phyloP scores from a whole-genome alignment of 2,888 invertebrate species.

The Troides helena region DNA sequence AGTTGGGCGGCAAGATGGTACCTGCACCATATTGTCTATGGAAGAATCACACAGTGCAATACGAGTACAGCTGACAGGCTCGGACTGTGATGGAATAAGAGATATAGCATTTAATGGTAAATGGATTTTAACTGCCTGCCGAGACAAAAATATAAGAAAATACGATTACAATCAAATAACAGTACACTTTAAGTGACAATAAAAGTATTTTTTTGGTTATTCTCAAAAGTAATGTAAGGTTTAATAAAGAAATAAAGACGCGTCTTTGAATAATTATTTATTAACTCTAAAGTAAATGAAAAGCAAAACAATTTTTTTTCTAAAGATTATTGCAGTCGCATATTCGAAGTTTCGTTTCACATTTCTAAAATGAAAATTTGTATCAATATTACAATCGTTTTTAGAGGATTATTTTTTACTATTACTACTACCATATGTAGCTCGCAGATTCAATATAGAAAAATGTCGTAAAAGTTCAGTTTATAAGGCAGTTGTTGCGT shows the following conservation, averaged over 20 bases:
- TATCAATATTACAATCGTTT: neutral
- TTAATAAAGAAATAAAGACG: conserved; percentile 5
- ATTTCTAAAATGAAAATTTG: conserved; percentile 19
- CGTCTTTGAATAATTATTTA: neutral
- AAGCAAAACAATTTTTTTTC: neutral
- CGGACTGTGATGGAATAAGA: conserved; percentile 86
- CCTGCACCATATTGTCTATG: conserved; percentile 76
- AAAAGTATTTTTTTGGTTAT: conserved; percentile 7
- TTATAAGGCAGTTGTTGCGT: too few relatives aligned
- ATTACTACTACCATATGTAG: neutral
- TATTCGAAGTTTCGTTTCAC: conserved; percentile 5
- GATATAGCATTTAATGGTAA: conserved; percentile 80
- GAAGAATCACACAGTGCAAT: conserved; percentile 51
- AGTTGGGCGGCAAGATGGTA: conserved; percentile 83
- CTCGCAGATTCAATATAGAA: too few relatives aligned
- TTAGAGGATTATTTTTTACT: neutral
- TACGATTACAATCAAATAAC: conserved; percentile 78
- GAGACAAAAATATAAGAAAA: conserved; percentile 83
- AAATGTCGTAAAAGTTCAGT: too few relatives aligned
- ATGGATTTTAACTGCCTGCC: conserved; percentile 82
- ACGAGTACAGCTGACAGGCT: conserved; percentile 82
- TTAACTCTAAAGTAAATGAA: neutral
- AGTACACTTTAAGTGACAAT: conserved; percentile 68
- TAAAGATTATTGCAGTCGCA: conserved; percentile 21
- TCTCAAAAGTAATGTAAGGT: conserved; percentile 19